Conservation (phyloP, 2,113 vertebrate species). For the Salminus brasiliensis region DNA sequence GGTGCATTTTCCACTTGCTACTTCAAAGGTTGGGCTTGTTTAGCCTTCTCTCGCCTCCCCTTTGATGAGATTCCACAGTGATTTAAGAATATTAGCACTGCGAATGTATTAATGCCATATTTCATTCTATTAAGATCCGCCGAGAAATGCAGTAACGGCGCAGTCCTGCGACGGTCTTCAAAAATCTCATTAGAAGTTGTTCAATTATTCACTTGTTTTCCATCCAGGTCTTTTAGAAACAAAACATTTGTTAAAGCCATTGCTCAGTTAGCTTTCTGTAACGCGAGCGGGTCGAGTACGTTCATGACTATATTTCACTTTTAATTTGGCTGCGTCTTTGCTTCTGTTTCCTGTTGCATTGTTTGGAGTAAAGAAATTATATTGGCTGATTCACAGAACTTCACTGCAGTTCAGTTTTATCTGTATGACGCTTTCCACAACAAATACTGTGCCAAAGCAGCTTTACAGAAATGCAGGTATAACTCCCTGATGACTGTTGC, state of each 20-base stretch:
- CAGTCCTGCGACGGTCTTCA: not conserved
- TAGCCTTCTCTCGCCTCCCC: not conserved
- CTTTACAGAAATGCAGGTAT: too few species aligned
- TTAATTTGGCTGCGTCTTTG: not conserved
- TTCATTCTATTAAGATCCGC: conserved; percentile 1
- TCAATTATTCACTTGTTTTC: not conserved
- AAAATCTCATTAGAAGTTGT: not conserved
- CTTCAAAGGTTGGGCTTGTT: conserved; percentile 15
- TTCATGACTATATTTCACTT: not conserved
- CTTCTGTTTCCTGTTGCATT: not conserved
- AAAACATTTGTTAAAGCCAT: not conserved
- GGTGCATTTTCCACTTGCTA: not conserved
- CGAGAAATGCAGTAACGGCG: not conserved
- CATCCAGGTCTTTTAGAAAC: not conserved
- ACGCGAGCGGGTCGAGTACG: not conserved
- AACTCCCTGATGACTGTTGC: too few species aligned
- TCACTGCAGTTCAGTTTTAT: too few species aligned
- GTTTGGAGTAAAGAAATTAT: not conserved
- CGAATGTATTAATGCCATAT: conserved; percentile 12
- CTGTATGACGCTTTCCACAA: not conserved
- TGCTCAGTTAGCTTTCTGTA: conserved; percentile 1
- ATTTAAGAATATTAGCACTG: not conserved
- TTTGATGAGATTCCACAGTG: conserved; percentile 17
- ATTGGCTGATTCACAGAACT: not conserved
- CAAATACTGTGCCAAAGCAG: not conserved